phyloP scores from a whole-genome alignment of 1,140 invertebrate genomes.

The Macrocentrus cingulum region DNA sequence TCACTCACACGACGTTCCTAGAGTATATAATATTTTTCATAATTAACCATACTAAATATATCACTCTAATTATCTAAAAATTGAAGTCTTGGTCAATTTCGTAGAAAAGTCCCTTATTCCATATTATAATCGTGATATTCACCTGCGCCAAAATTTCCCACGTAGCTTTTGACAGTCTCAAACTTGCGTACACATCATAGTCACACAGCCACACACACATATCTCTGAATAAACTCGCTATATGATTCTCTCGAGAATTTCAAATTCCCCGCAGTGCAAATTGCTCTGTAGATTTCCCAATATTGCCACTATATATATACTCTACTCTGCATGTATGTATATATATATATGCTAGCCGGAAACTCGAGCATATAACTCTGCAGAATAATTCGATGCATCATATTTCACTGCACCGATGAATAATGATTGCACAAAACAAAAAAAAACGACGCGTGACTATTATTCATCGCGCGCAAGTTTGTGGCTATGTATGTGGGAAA shows the following conservation, averaged over 20 bases:
- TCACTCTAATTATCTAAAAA: conserved; percentile 22
- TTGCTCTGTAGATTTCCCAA: too few relatives aligned
- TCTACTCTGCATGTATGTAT: too few relatives aligned
- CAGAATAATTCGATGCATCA: too few relatives aligned
- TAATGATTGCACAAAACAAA: too few relatives aligned
- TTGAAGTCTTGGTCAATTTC: conserved; percentile 37
- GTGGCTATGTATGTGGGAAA: too few relatives aligned
- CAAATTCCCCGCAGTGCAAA: too few relatives aligned
- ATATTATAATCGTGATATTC: conserved; percentile 14
- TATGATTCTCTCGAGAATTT: background rate
- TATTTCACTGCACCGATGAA: too few relatives aligned
- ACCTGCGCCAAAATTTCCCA: background rate
- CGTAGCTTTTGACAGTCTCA: background rate
- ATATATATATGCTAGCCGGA: too few relatives aligned
- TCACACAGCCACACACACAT: background rate
- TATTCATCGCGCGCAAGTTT: too few relatives aligned
- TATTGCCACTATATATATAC: too few relatives aligned
- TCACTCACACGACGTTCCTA: background rate
- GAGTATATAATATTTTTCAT: background rate
- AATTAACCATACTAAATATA: background rate
- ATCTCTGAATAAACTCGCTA: background rate
- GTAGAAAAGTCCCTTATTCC: conserved; percentile 35
- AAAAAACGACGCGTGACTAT: too few relatives aligned
- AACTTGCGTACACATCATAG: background rate
- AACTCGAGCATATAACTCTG: too few relatives aligned